Percentiles rank a stretch among this genome's conserved stretches.
Conservation (phyloP, 1,140 invertebrate genomes). For the Ostrea denselamellosa region DNA sequence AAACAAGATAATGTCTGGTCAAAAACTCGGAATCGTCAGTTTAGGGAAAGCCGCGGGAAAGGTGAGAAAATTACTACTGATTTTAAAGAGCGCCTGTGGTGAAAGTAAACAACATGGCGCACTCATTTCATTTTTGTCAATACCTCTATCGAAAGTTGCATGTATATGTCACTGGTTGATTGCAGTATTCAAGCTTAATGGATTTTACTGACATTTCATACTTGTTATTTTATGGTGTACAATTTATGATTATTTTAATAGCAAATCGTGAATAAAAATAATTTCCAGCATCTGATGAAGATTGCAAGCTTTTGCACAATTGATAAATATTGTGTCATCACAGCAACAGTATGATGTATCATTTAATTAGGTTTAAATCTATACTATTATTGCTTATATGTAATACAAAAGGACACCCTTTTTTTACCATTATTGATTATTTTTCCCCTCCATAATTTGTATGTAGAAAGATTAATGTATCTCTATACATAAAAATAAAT, state of each 20-base stretch:
- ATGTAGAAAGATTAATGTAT: too few species aligned
- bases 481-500: too few species aligned
- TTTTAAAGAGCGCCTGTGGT: constrained; percentile 23
- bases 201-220: too few species aligned
- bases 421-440: too few species aligned
- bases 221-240: not conserved
- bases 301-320: not conserved
- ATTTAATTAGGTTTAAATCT: too few species aligned
- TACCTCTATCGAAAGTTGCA: not conserved
- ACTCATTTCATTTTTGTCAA: not conserved
- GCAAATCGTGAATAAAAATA: too few species aligned
- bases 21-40: constrained; percentile 78
- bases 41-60: constrained; percentile 79
- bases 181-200: too few species aligned
- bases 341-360: not conserved
- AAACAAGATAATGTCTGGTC: constrained; percentile 65
- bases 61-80: constrained; percentile 64
- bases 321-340: not conserved
- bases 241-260: too few species aligned
- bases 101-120: constrained; percentile 46
- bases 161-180: not conserved
- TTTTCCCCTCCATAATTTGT: too few species aligned
- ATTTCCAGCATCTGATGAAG: not conserved
- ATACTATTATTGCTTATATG: too few species aligned
- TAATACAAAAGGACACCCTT: too few species aligned